A percentile compares a stretch with the other conserved stretches of the same genome.
phyloP scores from a whole-genome alignment of 1,140 invertebrate genomes.

The Pogonomyrmex californicus region DNA sequence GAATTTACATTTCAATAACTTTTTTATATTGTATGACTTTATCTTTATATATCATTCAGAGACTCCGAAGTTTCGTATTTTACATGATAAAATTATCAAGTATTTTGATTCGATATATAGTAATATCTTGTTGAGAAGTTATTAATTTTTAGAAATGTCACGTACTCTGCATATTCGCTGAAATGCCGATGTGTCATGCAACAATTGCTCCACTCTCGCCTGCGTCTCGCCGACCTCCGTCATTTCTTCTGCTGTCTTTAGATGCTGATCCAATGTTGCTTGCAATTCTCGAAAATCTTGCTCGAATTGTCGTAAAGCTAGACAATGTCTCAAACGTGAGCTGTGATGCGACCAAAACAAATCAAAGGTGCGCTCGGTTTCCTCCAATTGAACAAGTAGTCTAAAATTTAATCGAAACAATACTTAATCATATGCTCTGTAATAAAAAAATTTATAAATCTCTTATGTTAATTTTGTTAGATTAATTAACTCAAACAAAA shows the following conservation, averaged over 20 bases:
- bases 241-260: conserved; percentile 93
- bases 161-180: conserved; percentile 91
- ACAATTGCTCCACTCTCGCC: conserved; percentile 91
- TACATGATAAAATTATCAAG: conserved; percentile 11
- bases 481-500: background rate
- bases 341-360: conserved; percentile 97
- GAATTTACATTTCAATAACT: conserved; percentile 16
- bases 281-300: conserved; percentile 94
- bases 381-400: conserved; percentile 97
- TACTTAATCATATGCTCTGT: background rate
- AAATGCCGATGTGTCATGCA: conserved; percentile 92
- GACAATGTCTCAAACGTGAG: conserved; percentile 94
- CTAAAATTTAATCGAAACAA: conserved; percentile 86
- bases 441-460: conserved; percentile 16
- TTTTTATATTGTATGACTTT: conserved; percentile 12
- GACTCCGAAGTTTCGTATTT: conserved; percentile 17
- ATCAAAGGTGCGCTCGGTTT: conserved; percentile 97
- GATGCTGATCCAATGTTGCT: conserved; percentile 90
- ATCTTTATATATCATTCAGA: conserved; percentile 13
- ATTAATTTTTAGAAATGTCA: conserved; percentile 10
- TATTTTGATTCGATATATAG: background rate
- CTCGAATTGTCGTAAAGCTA: conserved; percentile 96
- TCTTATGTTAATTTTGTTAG: background rate
- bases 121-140: background rate
- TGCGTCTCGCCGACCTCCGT: conserved; percentile 95